A percentile compares a stretch with the other conserved stretches of the same genome.
Evolutionary conservation across 2,888 invertebrate genomes (phyloP).

Genomic region (Sinelater perroti): DNA sequence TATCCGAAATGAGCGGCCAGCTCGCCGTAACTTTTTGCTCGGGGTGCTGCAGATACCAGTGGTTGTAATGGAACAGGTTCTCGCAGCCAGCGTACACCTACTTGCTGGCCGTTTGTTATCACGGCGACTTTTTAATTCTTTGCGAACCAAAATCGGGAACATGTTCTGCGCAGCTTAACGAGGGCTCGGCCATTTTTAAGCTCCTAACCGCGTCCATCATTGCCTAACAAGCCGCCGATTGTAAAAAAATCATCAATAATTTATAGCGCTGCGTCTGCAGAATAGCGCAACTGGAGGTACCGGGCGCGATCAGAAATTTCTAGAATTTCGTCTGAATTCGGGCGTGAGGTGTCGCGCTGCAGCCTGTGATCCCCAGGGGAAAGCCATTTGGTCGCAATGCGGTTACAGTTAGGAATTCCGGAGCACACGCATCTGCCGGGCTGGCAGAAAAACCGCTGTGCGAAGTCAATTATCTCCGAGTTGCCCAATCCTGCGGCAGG

Average conservation of each 20-base stretch:
- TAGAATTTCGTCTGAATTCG: too few species aligned
- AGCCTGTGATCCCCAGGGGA: slow-evolving; percentile 1
- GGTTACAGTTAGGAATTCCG: slow-evolving; percentile 6
- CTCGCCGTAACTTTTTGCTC: slow-evolving; percentile 14
- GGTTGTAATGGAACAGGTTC: slow-evolving; percentile 19
- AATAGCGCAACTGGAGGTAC: too few species aligned
- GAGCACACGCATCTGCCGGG: neutral
- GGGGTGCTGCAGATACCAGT: slow-evolving; percentile 11
- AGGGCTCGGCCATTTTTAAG: slow-evolving; percentile 2
- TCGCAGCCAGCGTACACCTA: slow-evolving; percentile 2
- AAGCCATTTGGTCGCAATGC: neutral
- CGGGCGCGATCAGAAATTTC: too few species aligned
- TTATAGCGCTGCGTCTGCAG: too few species aligned
- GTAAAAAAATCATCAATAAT: neutral
- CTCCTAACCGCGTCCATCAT: neutral
- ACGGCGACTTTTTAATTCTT: neutral
- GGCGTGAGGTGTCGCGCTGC: neutral
- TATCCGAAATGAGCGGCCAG: slow-evolving; percentile 19
- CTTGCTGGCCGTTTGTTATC: slow-evolving; percentile 5
- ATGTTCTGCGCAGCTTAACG: too few species aligned
- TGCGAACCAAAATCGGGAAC: too few species aligned
- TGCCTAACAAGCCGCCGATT: neutral
- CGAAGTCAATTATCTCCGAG: neutral
- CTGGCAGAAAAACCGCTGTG: slow-evolving; percentile 12
- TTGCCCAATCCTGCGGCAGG: too few species aligned